Evolutionary conservation across 2,888 invertebrate species (phyloP).

Genomic region (Cyaniris semiargus): DNA sequence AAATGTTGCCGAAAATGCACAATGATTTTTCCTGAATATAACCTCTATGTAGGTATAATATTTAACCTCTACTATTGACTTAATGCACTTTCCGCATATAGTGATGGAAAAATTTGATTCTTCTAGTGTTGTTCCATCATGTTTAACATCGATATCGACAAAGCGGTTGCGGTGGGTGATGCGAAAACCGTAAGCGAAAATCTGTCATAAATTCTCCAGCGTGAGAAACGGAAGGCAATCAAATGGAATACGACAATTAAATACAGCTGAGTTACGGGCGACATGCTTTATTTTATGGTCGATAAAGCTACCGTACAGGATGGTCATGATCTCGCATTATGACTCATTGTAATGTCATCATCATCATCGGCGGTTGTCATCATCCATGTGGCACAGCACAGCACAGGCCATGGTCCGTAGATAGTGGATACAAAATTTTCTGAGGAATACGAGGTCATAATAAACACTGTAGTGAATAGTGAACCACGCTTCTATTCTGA

Average conservation of each 20-base stretch:
- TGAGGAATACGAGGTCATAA: too few relatives aligned
- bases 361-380: not conserved
- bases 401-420: not conserved
- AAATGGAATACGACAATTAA: constrained; percentile 22
- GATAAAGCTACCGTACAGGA: constrained; percentile 21
- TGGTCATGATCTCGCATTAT: constrained; percentile 1
- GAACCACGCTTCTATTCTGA: too few relatives aligned
- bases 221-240: constrained; percentile 24
- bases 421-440: not conserved
- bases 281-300: constrained; percentile 18
- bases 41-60: too few relatives aligned
- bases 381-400: not conserved
- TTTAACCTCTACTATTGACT: too few relatives aligned
- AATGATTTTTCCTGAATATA: too few relatives aligned
- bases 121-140: not conserved
- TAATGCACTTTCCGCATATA: too few relatives aligned
- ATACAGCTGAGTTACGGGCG: constrained; percentile 13
- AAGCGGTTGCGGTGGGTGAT: not conserved
- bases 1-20: too few relatives aligned
- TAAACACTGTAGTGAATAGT: too few relatives aligned
- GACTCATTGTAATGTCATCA: not conserved
- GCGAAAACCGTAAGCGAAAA: not conserved
- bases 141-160: not conserved
- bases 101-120: not conserved
- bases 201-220: not conserved